A percentile compares a stretch with the other conserved stretches of the same genome.
Conservation (phyloP, 2,113 vertebrate genomes). For the Gadus macrocephalus region DNA sequence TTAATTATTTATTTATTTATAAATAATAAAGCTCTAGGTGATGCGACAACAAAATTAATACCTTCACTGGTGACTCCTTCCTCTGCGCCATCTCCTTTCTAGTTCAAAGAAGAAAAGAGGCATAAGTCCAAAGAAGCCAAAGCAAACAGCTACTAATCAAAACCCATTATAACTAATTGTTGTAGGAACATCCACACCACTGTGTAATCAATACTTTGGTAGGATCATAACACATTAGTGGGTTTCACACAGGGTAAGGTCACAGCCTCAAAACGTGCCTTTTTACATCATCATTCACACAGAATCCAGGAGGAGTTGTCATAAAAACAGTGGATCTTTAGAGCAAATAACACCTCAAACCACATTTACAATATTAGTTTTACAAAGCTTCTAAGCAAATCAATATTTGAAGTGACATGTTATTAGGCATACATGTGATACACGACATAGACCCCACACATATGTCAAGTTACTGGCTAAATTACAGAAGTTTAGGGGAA, state of each 20-base stretch:
- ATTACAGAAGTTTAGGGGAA: conserved; percentile 11
- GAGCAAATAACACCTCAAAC: too few relatives aligned
- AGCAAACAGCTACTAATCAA: too few relatives aligned
- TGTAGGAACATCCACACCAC: too few relatives aligned
- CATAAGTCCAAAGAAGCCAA: background rate
- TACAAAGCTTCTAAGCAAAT: background rate
- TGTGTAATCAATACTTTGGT: too few relatives aligned
- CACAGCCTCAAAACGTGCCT: too few relatives aligned
- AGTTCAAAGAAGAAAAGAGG: conserved; percentile 46
- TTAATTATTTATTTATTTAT: background rate
- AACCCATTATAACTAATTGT: background rate
- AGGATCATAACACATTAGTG: too few relatives aligned
- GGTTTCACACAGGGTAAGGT: too few relatives aligned
- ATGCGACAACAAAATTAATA: conserved; percentile 50
- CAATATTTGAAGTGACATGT: too few relatives aligned
- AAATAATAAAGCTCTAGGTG: background rate
- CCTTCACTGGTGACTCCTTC: conserved; percentile 98
- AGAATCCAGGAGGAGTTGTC: too few relatives aligned
- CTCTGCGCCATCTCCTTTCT: conserved; percentile 91
- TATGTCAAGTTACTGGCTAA: conserved; percentile 25
- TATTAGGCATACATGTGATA: background rate
- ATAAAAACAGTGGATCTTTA: too few relatives aligned
- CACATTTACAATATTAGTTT: too few relatives aligned
- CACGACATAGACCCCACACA: conserved; percentile 9
- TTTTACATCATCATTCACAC: too few relatives aligned